Conservation (phyloP, 2,113 vertebrate species). For the Tauraco erythrolophus region DNA sequence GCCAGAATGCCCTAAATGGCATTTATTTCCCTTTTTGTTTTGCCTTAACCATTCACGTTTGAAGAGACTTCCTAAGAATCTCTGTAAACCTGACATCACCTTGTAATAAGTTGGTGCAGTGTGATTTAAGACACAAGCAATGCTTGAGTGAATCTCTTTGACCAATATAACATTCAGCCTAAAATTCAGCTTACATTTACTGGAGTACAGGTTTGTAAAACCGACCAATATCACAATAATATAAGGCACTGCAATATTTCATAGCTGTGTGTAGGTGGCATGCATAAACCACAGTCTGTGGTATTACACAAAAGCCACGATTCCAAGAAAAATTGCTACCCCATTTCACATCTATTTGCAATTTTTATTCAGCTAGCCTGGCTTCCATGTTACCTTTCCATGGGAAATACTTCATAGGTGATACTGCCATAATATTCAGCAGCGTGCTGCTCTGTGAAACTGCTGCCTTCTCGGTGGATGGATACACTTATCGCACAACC, state of each 20-base stretch:
- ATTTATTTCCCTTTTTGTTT: background rate
- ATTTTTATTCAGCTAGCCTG: background rate
- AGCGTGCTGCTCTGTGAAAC: background rate
- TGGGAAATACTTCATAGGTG: background rate
- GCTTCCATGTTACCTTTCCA: background rate
- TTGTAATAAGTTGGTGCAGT: background rate
- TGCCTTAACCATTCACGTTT: background rate
- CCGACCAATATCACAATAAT: background rate
- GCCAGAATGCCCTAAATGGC: background rate
- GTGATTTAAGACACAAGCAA: background rate
- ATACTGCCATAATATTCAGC: background rate
- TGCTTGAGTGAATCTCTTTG: background rate
- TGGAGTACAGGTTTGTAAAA: background rate
- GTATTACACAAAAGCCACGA: slow-evolving; percentile 25
- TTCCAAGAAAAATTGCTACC: background rate
- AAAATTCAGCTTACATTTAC: background rate
- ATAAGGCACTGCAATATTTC: background rate
- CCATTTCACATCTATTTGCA: background rate
- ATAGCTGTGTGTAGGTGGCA: slow-evolving; percentile 8
- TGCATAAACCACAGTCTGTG: background rate
- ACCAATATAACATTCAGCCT: background rate
- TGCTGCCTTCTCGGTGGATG: background rate
- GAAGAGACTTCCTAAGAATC: background rate
- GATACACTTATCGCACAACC: background rate
- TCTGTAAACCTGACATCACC: background rate